Evolutionary conservation across 2,888 invertebrate species (phyloP).

Genomic region (Latrodectus hesperus): DNA sequence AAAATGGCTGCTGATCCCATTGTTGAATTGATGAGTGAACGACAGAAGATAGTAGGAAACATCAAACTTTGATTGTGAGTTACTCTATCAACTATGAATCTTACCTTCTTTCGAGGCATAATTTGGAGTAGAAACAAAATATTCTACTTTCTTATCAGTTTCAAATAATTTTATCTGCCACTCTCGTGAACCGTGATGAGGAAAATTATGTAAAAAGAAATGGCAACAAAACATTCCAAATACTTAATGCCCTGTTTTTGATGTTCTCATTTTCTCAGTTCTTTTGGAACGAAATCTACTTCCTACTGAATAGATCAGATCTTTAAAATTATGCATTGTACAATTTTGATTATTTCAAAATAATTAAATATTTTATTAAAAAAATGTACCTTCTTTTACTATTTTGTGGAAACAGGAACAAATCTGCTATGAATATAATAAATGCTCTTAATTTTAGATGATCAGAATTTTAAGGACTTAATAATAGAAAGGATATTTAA

Average conservation of each 20-base stretch:
- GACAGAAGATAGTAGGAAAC: not conserved
- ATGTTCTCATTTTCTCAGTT: no score
- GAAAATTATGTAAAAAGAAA: not conserved
- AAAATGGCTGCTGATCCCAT: constrained; percentile 9
- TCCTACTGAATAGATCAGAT: no score
- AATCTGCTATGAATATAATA: no score
- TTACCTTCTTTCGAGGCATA: not conserved
- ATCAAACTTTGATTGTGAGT: not conserved
- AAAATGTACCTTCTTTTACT: no score
- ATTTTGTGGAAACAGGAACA: no score
- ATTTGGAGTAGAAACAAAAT: not conserved
- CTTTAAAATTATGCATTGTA: no score
- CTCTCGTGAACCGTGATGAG: not conserved
- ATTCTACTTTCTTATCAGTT: constrained; percentile 3
- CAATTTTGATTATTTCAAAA: no score
- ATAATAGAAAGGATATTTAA: no score
- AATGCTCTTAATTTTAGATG: no score
- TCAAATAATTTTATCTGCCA: not conserved
- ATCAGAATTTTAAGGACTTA: no score
- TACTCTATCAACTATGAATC: not conserved
- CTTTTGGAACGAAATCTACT: no score
- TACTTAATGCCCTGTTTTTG: not conserved
- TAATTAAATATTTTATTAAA: no score
- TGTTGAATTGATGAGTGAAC: constrained; percentile 3
- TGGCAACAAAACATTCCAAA: not conserved